Percentiles rank a stretch among this genome's conserved stretches.
phyloP scores from a whole-genome alignment of 2,797 vertebrate genomes.

The Coregonus ussuriensis region DNA sequence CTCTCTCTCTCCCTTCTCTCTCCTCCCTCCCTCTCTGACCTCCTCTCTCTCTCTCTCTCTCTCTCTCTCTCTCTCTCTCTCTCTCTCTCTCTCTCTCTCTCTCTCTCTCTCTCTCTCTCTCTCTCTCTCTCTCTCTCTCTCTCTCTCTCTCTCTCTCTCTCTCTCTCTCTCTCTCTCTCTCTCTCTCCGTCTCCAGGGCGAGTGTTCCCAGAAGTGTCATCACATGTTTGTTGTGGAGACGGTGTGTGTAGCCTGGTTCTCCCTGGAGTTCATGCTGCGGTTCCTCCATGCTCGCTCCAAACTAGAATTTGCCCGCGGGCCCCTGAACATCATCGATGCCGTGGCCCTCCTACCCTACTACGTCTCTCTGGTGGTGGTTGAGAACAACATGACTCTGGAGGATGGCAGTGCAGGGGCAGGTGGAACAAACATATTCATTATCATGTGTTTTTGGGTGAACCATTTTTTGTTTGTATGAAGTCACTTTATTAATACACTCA shows the following conservation, averaged over 20 bases:
- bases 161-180: no score
- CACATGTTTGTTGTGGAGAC: constrained; percentile 94
- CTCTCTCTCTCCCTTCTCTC: no score
- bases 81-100: background rate
- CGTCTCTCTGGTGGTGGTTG: constrained; percentile 85
- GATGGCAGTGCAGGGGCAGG: constrained; percentile 50
- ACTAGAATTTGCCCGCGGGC: constrained; percentile 87
- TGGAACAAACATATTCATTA: background rate
- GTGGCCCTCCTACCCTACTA: constrained; percentile 96
- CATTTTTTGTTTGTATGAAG: no score
- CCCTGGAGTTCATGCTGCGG: constrained; percentile 85
- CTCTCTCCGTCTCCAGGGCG: constrained; percentile 72
- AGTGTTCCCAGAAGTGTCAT: constrained; percentile 90
- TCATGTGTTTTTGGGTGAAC: no score
- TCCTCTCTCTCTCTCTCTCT: no score
- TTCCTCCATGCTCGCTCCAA: constrained; percentile 90
- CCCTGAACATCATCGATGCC: constrained; percentile 92
- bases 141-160: background rate
- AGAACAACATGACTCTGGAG: constrained; percentile 72
- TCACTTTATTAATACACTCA: no score
- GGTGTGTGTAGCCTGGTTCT: constrained; percentile 94
- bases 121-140: no score
- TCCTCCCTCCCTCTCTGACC: background rate
- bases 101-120: background rate
- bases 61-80: no score